phyloP scores from a whole-genome alignment of 2,113 vertebrate species.

The Sarotherodon lohbergeri region DNA sequence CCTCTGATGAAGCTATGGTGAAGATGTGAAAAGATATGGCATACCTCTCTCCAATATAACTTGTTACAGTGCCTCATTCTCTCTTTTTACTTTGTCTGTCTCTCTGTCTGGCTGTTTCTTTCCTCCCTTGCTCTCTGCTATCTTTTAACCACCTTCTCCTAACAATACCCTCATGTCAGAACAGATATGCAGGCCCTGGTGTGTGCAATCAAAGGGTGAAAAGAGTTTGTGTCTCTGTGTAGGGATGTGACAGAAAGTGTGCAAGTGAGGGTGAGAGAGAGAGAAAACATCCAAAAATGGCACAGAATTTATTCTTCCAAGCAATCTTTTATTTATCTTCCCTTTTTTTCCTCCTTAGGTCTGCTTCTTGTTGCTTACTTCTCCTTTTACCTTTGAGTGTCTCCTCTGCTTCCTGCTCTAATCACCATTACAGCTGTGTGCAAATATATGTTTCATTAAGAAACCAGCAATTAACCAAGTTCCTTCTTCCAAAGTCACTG shows the following conservation, averaged over 20 bases:
- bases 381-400: background rate
- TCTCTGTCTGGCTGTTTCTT: background rate
- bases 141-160: conserved; percentile 21
- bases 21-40: background rate
- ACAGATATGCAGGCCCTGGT: background rate
- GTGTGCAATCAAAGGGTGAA: conserved; percentile 24
- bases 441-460: conserved; percentile 10
- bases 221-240: conserved; percentile 3
- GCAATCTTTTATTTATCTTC: background rate
- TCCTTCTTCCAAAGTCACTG: background rate
- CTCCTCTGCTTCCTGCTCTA: conserved; percentile 10
- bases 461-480: conserved; percentile 21
- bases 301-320: background rate
- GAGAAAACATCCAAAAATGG: background rate
- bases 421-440: conserved; percentile 13
- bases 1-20: background rate
- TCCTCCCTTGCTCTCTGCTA: background rate
- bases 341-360: background rate
- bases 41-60: background rate
- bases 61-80: background rate
- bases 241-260: background rate
- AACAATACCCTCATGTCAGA: conserved; percentile 9
- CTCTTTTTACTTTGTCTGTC: background rate
- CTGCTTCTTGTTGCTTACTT: background rate
- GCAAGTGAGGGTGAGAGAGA: background rate